These are phyloP conservation scores for Buteo buteo DNA, from an alignment of 2,113 vertebrate genomes.

Conservation along the genomic window DNA sequence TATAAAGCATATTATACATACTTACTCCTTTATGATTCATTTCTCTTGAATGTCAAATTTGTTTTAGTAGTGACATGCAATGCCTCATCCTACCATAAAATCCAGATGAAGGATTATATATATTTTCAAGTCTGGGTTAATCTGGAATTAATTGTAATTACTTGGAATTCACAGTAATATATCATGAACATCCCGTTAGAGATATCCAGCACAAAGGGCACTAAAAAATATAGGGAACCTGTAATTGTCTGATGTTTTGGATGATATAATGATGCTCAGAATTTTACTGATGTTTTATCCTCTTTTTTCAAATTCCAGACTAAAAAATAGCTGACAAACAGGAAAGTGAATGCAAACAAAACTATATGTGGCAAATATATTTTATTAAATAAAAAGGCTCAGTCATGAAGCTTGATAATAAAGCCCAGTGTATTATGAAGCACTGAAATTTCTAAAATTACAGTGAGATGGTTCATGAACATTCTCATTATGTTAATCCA, in stretches of 20 bases:
- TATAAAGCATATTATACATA: not conserved
- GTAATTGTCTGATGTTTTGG: not conserved
- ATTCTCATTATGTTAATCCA: constrained; percentile 68
- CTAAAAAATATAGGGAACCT: not conserved
- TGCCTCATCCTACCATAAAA: not conserved
- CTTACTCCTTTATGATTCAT: not conserved
- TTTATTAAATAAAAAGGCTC: constrained; percentile 48
- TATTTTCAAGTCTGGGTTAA: not conserved
- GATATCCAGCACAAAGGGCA: not conserved
- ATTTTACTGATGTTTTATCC: not conserved
- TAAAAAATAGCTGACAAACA: constrained; percentile 32
- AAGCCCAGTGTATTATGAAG: constrained; percentile 40
- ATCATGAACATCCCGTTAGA: not conserved
- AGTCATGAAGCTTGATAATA: constrained; percentile 46
- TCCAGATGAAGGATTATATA: not conserved
- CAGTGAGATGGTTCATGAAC: constrained; percentile 54
- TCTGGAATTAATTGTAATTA: not conserved
- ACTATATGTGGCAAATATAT: constrained; percentile 25
- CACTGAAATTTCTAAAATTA: constrained; percentile 59
- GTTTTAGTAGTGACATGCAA: not conserved
- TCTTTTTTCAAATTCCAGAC: constrained; percentile 17
- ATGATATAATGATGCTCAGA: not conserved
- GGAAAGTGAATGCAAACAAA: constrained; percentile 20
- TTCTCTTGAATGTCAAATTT: not conserved
- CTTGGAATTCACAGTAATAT: not conserved